Base-by-base conservation (phyloP, 1,140 invertebrate species). In the Drosophila arizonae region DNA sequence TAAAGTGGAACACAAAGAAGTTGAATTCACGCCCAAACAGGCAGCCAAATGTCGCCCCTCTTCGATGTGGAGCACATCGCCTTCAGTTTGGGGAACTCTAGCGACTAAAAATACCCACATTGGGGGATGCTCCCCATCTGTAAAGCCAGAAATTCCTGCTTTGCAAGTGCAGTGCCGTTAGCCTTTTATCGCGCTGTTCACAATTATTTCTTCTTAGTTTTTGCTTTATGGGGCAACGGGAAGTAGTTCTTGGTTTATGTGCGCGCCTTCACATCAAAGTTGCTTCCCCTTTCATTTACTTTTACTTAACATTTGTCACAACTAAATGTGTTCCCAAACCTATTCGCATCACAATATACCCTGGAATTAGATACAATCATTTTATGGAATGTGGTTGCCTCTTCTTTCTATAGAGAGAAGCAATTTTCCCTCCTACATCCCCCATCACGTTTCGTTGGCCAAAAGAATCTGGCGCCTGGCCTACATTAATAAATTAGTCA, bases 1-100 rank as follows among this genome's bases (percentile, higher is more conserved):
- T 58, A 33, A 72, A 72, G 54, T 72, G 63, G 69, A 72, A 54
- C 69, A 72, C 62, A 43, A 65, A 71, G 68, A 72, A 57, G 54
- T 72, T 66, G 15, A 26, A 26, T 9, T 13, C 24, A 24, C 11
- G 17, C 9, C 52, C 30, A 41, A 2, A 11, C 28, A 45, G 33
- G 30, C 54, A 50, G 54, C 30, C 33, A 52, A 52, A 26, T 58
- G 65, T 61, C 65, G 65, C 45, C 52, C 41, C 63, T 56, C 21
- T 48, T 56, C 52, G 54, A 66, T 56, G 48, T 33, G n/a, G 21
- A 57, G 52, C 52, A 36, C 63, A 36, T 48, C 26, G 48, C 30
- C 15, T 43, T 55, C 21, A 46, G 28, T 36, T 46, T 46, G 15
- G 52, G 63, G 52, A 21, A 66, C 17, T 65, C 36, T 39, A 21